Evolutionary conservation across 2,888 invertebrate species (phyloP), one percentile per base, ranked within the genome.

Genomic region (Hedychridium roseum): DNA sequence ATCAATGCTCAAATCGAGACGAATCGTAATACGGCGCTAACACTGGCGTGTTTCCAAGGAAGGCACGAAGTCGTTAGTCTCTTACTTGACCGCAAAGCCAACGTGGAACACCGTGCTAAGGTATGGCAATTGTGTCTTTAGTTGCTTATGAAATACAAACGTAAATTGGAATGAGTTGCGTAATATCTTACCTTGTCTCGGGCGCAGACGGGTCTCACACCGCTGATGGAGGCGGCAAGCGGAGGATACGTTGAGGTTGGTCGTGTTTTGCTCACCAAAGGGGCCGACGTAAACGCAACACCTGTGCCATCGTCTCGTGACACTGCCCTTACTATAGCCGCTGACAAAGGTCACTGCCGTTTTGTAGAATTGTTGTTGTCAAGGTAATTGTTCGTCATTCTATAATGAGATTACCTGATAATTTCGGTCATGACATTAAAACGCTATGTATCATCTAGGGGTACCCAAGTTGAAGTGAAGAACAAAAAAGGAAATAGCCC

Each of bases 1-100:
- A 99, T 99, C 70, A 99, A 99, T 83, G 98, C 99, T 60, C 96
- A 96, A 84, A 99, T 99, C 69, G 99, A 99, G 83, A 99, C 99
- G 30, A 99, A 99, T 81, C 86, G 97, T 47, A 99, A 99, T 80
- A 99, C 99, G 17, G 99, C 99, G 18, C 84, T 99, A 64, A 99
- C 98, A 26, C 85, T 99, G 64, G 99, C 99, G 26, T 98, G 98
- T 81, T 98, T 99, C 82, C 98, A 98, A 87, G 98, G 99, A 61
- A 87, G 98, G 30, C 96, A 97, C 80, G 99, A 99, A 79, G 99
- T 99, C 37, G 99, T 99, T 40, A 94, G 94, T 78, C 85, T 99
- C 43, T 84, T 99, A 44, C 86, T 99, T 9, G 97, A 98, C 80
- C 87, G 97, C 60, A 94, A 96, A 77, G 98, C 99, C 17, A 98